Evolutionary conservation across 1,140 invertebrate genomes (phyloP), one percentile per base, ranked within the genome.

Genomic region (Drosophila melanica): DNA sequence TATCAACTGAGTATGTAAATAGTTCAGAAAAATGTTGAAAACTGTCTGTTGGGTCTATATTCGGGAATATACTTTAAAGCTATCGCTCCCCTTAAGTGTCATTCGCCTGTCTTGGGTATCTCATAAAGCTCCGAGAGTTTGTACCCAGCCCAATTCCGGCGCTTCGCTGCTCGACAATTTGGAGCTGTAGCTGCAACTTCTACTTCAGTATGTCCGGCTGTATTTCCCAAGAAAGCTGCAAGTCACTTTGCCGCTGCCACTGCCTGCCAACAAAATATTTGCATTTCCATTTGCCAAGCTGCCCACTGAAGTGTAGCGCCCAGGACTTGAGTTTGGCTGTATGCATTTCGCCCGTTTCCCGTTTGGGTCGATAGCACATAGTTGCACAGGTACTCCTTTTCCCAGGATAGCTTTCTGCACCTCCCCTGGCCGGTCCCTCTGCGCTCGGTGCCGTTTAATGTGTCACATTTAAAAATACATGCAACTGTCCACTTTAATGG

Each of bases 251-350:
- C 57, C 51, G 68, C 66, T 60, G 75, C 57, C 51, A 72, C 66
- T 60, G 75, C 62, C 78, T 87, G 82, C 87, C 82, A 79, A 81
- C 79, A 81, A 82, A 79, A 87, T 87, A 87, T 87, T 87, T 87
- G 79, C 82, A 87, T 87, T 87, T 87, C 72, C 76, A 81, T 66
- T 79, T 77, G 59, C 50, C 50, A 69, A 54, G 58, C 48, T 35
- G 30, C 14, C 58, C 30, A 44, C 35, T 69, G 41, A 55, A 62
- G 48, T 53, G 58, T 53, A 27, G 64, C 63, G 33, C 63, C 69
- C 63, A 47, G 53, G 59, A 63, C 30, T 76, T 44, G 35, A 41
- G 35, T 50, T 20, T 50, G 60, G 62, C 60, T 63, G 71, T 30
- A 62, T 47, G 53, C 47, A 75, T 58, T 75, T 69, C 33, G 64